Base-by-base conservation (phyloP, 2,888 invertebrate genomes). In the Hyles lineata region DNA sequence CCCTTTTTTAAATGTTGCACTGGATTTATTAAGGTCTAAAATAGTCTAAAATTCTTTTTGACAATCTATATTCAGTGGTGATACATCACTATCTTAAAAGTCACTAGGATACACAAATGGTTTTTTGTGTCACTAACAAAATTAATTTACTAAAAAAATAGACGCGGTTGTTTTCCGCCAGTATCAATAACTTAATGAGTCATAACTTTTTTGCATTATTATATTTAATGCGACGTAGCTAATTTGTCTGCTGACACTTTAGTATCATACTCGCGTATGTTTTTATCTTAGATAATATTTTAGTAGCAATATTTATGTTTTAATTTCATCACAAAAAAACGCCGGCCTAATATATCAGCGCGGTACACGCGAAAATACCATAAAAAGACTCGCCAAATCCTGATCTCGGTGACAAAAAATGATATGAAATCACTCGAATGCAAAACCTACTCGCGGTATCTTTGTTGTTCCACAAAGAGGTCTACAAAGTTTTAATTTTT, bases 401-500 rank as follows among this genome's bases (percentile, higher is more conserved):
- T 70, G 43, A 50, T 61, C 29, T 50, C 17, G 61, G 59, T 72
- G 32, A 71, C 62, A 55, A 63, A 67, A 72, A 67, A 58, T 72
- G 67, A 32, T 67, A 58, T 67, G 32, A 63, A 79, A 74, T 72
- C 74, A 79, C 70, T 76, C 74, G 74, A 76, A 78, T 75, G 74
- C 69, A 74, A 71, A 77, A 77, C 72, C 72, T 77, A 78, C 73
- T 74, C 75, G 88, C 90, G 89, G 88, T 86, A 79, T 87, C 86
- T 90, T 90, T 90, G 87, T 89, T 85, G 87, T 86, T 84, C 87
- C 85, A 85, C 84, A 84, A 80, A 82, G 81, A 86, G 79, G 82
- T 86, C 85, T 89, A 87, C 89, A 90, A 90, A 90, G 84, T 87
- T 90, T 89, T 89, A 87, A 90, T 91, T 90, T 88, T 90, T 86